Percentiles rank a stretch among this genome's conserved stretches.
Evolutionary conservation across 2,797 vertebrate species (phyloP).

Genomic region (Trematomus bernacchii): DNA sequence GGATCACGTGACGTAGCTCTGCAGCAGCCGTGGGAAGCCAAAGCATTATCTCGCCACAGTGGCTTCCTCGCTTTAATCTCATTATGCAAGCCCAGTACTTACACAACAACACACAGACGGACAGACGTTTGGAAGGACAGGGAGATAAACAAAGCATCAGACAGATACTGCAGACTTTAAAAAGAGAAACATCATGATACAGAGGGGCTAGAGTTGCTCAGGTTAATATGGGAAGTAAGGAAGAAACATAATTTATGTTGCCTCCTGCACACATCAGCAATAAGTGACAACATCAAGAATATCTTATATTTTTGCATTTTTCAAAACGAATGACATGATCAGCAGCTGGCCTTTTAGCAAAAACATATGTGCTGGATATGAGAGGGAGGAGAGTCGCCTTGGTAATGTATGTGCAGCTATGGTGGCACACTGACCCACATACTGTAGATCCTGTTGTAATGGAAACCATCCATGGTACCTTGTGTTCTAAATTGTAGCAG

Average conservation of each 20-base stretch:
- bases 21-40: slow-evolving; percentile 81
- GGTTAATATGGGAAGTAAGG: not conserved
- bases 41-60: slow-evolving; percentile 77
- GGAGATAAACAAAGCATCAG: slow-evolving; percentile 30
- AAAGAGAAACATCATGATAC: not conserved
- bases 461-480: slow-evolving; percentile 42
- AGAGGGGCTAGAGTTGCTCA: not conserved
- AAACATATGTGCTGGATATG: slow-evolving; percentile 23
- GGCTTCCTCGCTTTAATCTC: slow-evolving; percentile 78
- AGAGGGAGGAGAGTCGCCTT: not conserved
- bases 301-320: not conserved
- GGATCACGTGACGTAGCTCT: slow-evolving; percentile 80
- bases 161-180: not conserved
- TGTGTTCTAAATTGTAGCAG: not conserved
- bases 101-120: slow-evolving; percentile 67
- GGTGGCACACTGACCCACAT: slow-evolving; percentile 77
- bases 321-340: slow-evolving; percentile 1
- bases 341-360: slow-evolving; percentile 26
- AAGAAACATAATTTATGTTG: not conserved
- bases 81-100: slow-evolving; percentile 79
- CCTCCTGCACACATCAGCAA: not conserved
- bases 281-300: not conserved
- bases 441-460: slow-evolving; percentile 42
- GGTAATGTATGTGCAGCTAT: slow-evolving; percentile 50
- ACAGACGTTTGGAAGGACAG: slow-evolving; percentile 30